Evolutionary conservation across 2,113 vertebrate species (phyloP).

Genomic region (Cryptotis parvus): DNA sequence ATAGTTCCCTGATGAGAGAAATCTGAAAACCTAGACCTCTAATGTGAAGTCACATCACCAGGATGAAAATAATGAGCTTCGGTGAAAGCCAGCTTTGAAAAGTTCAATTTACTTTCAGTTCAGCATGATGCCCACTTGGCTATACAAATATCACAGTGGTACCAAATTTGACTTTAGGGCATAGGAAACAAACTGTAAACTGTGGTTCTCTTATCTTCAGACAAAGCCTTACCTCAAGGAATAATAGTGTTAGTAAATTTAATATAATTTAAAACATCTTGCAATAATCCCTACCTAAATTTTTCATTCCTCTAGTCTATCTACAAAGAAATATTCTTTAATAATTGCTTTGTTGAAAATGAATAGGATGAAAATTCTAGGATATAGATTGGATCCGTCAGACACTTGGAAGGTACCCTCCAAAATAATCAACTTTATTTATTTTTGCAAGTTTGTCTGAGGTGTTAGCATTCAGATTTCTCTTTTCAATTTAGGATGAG

Average conservation of each 20-base stretch:
- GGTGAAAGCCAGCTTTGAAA: not conserved
- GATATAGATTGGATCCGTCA: not conserved
- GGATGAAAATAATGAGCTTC: slow-evolving; percentile 31
- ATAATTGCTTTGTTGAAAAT: not conserved
- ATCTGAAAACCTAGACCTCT: not conserved
- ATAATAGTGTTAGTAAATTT: not conserved
- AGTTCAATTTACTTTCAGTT: slow-evolving; percentile 9
- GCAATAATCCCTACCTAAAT: not conserved
- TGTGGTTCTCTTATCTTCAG: not conserved
- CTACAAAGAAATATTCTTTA: not conserved
- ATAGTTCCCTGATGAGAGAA: not conserved
- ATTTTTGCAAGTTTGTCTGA: not conserved
- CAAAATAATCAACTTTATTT: not conserved
- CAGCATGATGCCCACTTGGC: not conserved
- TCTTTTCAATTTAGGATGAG: not conserved
- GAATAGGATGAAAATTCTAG: not conserved
- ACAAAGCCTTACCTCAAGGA: not conserved
- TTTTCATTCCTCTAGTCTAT: not conserved
- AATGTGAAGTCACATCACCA: not conserved
- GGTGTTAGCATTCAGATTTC: accelerated
- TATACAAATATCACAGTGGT: not conserved
- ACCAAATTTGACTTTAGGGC: not conserved
- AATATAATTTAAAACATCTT: not conserved
- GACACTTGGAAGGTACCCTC: not conserved
- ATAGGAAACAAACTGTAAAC: not conserved